Evolutionary conservation across 2,797 vertebrate genomes (phyloP).

Genomic region (Megalops cyprinoides): DNA sequence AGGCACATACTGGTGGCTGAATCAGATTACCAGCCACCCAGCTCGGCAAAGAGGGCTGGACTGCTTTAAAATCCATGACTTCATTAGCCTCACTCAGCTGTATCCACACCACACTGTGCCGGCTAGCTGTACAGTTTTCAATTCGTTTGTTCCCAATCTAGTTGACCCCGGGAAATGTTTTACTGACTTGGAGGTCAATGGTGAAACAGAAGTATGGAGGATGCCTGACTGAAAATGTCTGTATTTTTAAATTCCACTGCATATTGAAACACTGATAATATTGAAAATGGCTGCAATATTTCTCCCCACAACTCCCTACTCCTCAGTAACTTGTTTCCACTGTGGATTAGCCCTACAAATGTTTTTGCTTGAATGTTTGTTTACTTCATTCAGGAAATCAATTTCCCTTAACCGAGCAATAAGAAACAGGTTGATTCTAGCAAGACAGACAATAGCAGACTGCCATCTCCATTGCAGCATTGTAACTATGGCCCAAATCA

Average conservation of each 20-base stretch:
- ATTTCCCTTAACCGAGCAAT: neutral
- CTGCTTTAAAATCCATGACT: neutral
- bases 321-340: neutral
- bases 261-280: neutral
- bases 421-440: too few species aligned
- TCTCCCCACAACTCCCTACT: neutral
- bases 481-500: neutral
- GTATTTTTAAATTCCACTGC: neutral
- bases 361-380: neutral
- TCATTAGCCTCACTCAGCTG: neutral
- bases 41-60: neutral
- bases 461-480: neutral
- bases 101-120: neutral
- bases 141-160: neutral
- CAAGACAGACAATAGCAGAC: too few species aligned
- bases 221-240: neutral
- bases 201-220: neutral
- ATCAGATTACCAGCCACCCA: conserved; percentile 4
- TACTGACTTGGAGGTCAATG: too few species aligned
- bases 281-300: neutral
- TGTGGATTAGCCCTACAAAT: neutral
- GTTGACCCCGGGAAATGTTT: too few species aligned
- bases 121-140: neutral
- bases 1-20: conserved; percentile 12
- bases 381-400: neutral